Conservation (phyloP, 2,113 vertebrate species). For the Tachuris rubrigastra region DNA sequence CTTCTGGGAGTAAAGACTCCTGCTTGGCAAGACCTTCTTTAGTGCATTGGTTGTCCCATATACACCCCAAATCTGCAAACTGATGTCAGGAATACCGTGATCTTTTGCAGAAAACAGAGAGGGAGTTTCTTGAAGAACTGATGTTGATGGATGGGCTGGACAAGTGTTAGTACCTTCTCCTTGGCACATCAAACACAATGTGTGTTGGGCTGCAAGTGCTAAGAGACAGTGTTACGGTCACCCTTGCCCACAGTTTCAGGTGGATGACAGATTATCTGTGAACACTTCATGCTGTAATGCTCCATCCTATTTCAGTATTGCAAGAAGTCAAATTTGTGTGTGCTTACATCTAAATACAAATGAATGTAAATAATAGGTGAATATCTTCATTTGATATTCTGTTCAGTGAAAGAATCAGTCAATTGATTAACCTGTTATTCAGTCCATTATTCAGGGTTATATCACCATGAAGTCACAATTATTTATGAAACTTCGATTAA, state of each 20-base stretch:
- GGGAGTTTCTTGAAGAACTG: background rate
- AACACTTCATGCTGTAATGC: background rate
- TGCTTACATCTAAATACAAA: background rate
- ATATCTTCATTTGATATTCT: background rate
- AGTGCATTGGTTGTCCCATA: background rate
- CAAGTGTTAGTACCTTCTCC: background rate
- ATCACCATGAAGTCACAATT: conserved; percentile 5
- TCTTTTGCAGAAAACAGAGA: background rate
- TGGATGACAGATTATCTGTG: background rate
- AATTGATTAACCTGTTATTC: conserved; percentile 29
- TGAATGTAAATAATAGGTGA: conserved; percentile 9
- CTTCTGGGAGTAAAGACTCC: background rate
- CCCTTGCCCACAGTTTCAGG: background rate
- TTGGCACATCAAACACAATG: background rate
- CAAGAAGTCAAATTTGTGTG: background rate
- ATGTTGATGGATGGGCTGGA: background rate
- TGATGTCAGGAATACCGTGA: background rate
- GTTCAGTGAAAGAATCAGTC: background rate
- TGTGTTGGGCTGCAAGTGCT: background rate
- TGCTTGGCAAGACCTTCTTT: background rate
- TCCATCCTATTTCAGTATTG: background rate
- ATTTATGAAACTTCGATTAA: conserved; percentile 41
- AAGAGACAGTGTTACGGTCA: background rate
- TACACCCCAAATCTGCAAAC: background rate
- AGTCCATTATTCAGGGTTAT: conserved; percentile 9